Conservation (phyloP, 2,888 invertebrate genomes). For the Ophion obscuratus region DNA sequence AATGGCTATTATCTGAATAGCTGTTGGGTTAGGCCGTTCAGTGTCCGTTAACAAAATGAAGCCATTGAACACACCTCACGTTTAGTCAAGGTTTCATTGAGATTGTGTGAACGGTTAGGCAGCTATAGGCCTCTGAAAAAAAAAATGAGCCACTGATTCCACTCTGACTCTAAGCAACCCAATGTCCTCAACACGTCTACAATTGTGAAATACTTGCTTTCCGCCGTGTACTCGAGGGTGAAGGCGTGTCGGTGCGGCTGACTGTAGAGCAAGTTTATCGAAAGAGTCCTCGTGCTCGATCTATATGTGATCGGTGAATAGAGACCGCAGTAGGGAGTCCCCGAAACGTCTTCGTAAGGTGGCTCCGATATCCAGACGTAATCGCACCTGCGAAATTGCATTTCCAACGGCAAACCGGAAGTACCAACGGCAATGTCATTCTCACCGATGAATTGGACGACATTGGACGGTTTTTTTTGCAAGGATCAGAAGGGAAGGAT, state of each 20-base stretch:
- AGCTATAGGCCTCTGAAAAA: no score
- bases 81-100: neutral
- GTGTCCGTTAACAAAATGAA: no score
- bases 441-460: neutral
- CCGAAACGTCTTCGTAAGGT: slow-evolving; percentile 87
- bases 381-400: slow-evolving; percentile 85
- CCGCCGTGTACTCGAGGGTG: slow-evolving; percentile 87
- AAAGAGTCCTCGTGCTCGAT: slow-evolving; percentile 87
- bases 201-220: slow-evolving; percentile 85
- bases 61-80: no score
- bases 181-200: neutral
- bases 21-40: no score
- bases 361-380: slow-evolving; percentile 88
- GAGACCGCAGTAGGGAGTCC: slow-evolving; percentile 87
- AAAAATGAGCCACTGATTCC: no score
- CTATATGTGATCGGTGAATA: slow-evolving; percentile 84
- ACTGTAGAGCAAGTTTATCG: slow-evolving; percentile 87
- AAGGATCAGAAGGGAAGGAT: neutral
- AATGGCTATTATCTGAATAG: no score
- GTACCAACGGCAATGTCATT: neutral
- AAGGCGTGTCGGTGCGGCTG: slow-evolving; percentile 87
- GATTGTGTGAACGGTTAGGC: no score
- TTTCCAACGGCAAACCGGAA: slow-evolving; percentile 3
- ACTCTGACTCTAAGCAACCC: neutral
- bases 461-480: neutral